Evolutionary conservation across 2,888 invertebrate genomes (phyloP), one percentile per base, ranked within the genome.

Genomic region (Drosophila pseudotalamancana): DNA sequence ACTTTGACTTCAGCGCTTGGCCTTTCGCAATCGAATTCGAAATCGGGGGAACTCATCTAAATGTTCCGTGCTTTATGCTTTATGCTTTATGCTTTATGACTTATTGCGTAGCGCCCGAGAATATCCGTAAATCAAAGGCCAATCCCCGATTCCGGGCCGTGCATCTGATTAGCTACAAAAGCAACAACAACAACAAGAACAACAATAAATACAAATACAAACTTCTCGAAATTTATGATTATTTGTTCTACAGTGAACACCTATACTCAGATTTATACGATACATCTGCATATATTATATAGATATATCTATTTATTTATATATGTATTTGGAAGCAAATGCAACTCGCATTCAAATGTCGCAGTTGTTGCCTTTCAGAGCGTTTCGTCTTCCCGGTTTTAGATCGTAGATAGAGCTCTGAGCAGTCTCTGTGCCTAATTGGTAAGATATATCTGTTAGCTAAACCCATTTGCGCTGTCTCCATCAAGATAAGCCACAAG

Each of bases 261-360:
- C 3, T 25, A 54, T 6, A 53, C 2, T 5, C 1, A 21, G 14
- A 35, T 14, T 18, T 29, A 35, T 18, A 39, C 31, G 48, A 9
- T 16, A 23, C 23, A 18, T 18, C 18, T 32, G 32, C 11, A 40
- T 23, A 42, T 18, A 12, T 25, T 18, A 32, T 21, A 31, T 42
- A 27, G 19, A n/a, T n/a, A n/a, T 27, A 37, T 12, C 12, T 19
- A 18, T 23, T 9, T 29, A 16, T 14, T 6, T 12, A 21, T 51
- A 40, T 46, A 43, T 34, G 31, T 19, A 37, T 43, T 55, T 51
- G 35, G 23, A 45, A 57, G 49, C 59, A 68, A 68, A 43, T 49
- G 53, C 77, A 16, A 40, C n/a, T n/a, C 63, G 82, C 75, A 82
- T 81, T 68, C 72, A 82, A 82, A 82, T 70, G 37, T 34, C 18